Conservation (phyloP, 2,888 invertebrate species). For the Polia nebulosa region DNA sequence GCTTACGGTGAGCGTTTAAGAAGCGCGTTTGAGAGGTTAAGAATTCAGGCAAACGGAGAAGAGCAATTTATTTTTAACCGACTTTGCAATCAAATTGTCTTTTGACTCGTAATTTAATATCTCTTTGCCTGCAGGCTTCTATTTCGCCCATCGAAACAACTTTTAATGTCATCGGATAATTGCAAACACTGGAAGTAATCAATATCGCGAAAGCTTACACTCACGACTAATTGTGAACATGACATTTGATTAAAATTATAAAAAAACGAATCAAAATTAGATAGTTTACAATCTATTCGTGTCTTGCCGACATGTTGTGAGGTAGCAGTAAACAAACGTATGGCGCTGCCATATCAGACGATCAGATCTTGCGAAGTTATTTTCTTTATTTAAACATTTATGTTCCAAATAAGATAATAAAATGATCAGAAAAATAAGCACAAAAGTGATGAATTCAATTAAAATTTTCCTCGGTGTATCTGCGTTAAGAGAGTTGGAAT, state of each 20-base stretch:
- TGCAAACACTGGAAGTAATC: not conserved
- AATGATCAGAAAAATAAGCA: not conserved
- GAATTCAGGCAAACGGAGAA: slow-evolving; percentile 13
- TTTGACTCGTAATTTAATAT: not conserved
- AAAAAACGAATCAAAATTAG: not conserved
- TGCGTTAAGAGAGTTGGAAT: too few relatives aligned
- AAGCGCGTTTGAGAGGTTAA: not conserved
- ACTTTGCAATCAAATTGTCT: not conserved
- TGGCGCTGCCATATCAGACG: not conserved
- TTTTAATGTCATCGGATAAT: not conserved
- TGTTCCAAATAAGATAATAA: too few relatives aligned
- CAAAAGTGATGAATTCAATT: not conserved
- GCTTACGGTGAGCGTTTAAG: slow-evolving; percentile 20
- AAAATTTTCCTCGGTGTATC: too few relatives aligned
- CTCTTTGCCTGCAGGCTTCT: slow-evolving; percentile 5
- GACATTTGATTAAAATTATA: not conserved
- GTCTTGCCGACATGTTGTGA: not conserved
- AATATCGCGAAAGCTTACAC: not conserved
- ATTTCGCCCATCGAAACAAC: not conserved
- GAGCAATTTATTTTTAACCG: not conserved
- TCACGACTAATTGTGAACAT: not conserved
- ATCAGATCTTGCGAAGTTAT: not conserved
- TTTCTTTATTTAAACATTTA: too few relatives aligned
- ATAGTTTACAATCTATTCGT: not conserved
- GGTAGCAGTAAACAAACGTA: not conserved